These are phyloP conservation scores for Schizaphis graminum DNA, from an alignment of 2,888 invertebrate genomes.

Conservation along the genomic window DNA sequence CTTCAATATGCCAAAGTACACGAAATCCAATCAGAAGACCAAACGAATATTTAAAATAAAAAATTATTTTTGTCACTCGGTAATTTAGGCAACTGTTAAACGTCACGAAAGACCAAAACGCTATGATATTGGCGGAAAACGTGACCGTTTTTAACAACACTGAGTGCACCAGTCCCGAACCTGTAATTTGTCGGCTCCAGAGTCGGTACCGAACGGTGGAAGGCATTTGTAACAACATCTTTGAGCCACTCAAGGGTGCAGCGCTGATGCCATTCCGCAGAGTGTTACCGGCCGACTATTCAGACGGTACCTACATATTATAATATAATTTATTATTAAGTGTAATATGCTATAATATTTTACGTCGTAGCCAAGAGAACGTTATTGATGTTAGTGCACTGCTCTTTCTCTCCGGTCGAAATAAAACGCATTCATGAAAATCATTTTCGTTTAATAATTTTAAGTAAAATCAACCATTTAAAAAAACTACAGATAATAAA, in stretches of 20 bases:
- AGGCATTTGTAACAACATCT: conserved; percentile 84
- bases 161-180: conserved; percentile 45
- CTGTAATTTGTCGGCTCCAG: conserved; percentile 34
- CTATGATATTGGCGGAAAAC: not conserved
- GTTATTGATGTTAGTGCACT: too few species aligned
- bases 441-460: too few species aligned
- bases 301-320: conserved; percentile 76
- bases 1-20: not conserved
- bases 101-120: conserved; percentile 71
- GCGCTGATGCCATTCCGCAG: conserved; percentile 82
- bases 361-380: too few species aligned
- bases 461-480: too few species aligned
- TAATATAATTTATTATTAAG: not conserved
- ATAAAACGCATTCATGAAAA: too few species aligned
- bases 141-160: conserved; percentile 47
- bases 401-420: too few species aligned
- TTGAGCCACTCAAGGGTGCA: conserved; percentile 80
- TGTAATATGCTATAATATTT: not conserved
- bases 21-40: not conserved
- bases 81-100: conserved; percentile 70
- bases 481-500: too few species aligned
- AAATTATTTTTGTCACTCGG: not conserved
- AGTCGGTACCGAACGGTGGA: conserved; percentile 77
- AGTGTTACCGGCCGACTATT: conserved; percentile 81
- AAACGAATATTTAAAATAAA: not conserved